Percentiles rank a stretch among this genome's conserved stretches.
phyloP scores from a whole-genome alignment of 2,888 invertebrate species.

The Osedax frankpressi region DNA sequence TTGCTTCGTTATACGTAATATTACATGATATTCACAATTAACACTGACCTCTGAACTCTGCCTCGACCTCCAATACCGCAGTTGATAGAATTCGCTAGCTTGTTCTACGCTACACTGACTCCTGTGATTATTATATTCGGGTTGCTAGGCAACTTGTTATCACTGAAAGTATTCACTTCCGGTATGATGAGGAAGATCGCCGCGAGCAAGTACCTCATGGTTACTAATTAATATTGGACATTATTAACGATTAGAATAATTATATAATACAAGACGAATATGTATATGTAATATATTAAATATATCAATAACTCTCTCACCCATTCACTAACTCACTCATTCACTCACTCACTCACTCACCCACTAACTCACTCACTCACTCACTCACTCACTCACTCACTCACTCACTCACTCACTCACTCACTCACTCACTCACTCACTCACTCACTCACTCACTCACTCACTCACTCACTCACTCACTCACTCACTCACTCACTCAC shows the following conservation, averaged over 20 bases:
- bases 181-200: background rate
- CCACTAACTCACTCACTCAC: too few species aligned
- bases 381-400: too few species aligned
- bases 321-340: too few species aligned
- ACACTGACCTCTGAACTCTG: too few species aligned
- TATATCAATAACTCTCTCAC: too few species aligned
- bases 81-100: background rate
- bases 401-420: slow-evolving; percentile 20
- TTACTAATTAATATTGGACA: too few species aligned
- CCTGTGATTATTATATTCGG: slow-evolving; percentile 25
- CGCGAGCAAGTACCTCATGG: background rate
- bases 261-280: too few species aligned
- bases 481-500: background rate
- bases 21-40: too few species aligned
- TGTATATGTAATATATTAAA: too few species aligned
- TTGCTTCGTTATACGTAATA: too few species aligned
- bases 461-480: slow-evolving; percentile 10
- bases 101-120: slow-evolving; percentile 22
- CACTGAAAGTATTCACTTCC: slow-evolving; percentile 5
- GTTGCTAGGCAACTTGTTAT: slow-evolving; percentile 21
- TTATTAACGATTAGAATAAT: too few species aligned
- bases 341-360: too few species aligned
- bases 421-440: slow-evolving; percentile 20
- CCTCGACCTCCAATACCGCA: background rate
- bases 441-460: slow-evolving; percentile 21